Conservation (phyloP, 1,140 invertebrate species). For the Macrocentrus cingulum region DNA sequence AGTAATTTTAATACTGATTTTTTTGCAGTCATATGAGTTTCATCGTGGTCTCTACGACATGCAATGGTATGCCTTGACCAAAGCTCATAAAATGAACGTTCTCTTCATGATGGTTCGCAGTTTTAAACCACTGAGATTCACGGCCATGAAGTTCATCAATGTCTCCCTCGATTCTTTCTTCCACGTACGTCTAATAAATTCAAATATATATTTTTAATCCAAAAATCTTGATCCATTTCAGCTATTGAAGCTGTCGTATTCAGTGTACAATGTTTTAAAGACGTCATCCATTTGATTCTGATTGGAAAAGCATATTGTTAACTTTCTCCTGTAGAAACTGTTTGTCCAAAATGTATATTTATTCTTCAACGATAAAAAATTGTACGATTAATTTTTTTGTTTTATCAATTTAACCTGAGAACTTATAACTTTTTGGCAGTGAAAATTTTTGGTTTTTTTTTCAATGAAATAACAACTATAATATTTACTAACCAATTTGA, state of each 20-base stretch:
- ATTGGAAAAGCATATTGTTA: no score
- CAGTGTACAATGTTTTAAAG: constrained; percentile 15
- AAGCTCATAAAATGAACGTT: neutral
- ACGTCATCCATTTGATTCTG: no score
- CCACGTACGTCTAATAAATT: constrained; percentile 3
- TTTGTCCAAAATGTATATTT: no score
- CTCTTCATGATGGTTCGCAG: constrained; percentile 3
- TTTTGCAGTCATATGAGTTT: neutral
- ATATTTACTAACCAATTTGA: no score
- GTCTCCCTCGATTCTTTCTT: constrained; percentile 8
- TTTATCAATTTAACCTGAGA: no score
- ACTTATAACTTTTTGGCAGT: no score
- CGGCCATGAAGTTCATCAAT: neutral
- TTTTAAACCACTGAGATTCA: neutral
- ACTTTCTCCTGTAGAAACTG: no score
- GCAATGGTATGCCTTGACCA: neutral
- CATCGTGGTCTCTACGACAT: neutral
- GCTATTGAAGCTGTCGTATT: constrained; percentile 21
- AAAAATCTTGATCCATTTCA: constrained; percentile 2
- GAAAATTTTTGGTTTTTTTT: no score
- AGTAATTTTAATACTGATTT: neutral
- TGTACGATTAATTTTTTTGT: no score
- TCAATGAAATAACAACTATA: no score
- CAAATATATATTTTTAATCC: neutral
- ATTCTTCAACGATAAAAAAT: no score